A percentile compares a stretch with the other conserved stretches of the same genome.
Evolutionary conservation across 2,888 invertebrate genomes (phyloP).

Genomic region (Latrodectus hesperus): DNA sequence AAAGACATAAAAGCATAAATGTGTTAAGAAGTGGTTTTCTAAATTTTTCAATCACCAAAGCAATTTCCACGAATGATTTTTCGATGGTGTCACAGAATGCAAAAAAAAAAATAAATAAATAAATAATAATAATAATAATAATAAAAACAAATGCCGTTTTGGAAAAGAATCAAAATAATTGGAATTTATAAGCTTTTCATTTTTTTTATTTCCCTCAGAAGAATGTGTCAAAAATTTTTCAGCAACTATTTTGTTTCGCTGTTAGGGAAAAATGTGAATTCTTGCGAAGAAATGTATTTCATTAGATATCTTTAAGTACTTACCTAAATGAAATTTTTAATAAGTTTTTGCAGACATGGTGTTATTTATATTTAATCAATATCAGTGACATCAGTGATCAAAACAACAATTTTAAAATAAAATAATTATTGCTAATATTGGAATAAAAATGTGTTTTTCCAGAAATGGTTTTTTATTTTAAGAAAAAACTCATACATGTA

Average conservation of each 20-base stretch:
- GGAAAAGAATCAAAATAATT: not conserved
- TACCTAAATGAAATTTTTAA: no score
- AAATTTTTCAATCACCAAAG: slow-evolving; percentile 68
- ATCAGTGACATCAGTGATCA: no score
- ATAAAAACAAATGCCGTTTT: not conserved
- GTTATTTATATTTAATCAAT: no score
- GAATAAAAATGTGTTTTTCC: no score
- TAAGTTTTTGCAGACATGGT: no score
- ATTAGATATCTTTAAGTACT: no score
- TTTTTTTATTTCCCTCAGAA: not conserved
- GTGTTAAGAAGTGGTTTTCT: slow-evolving; percentile 61
- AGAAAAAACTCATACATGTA: no score
- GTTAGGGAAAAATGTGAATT: not conserved
- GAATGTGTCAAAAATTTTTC: not conserved
- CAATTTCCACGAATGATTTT: slow-evolving; percentile 63
- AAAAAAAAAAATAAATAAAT: not conserved
- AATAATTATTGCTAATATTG: no score
- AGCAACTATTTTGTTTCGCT: not conserved
- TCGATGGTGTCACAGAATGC: not conserved
- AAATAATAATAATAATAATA: not conserved
- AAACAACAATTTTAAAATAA: no score
- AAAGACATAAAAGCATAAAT: slow-evolving; percentile 21
- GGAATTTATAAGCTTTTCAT: slow-evolving; percentile 1
- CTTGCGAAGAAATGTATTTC: no score
- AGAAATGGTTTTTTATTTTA: no score